These are phyloP conservation scores for Mormyrops attenuatus DNA, from an alignment of 2,797 vertebrate species.

Conservation along the genomic window DNA sequence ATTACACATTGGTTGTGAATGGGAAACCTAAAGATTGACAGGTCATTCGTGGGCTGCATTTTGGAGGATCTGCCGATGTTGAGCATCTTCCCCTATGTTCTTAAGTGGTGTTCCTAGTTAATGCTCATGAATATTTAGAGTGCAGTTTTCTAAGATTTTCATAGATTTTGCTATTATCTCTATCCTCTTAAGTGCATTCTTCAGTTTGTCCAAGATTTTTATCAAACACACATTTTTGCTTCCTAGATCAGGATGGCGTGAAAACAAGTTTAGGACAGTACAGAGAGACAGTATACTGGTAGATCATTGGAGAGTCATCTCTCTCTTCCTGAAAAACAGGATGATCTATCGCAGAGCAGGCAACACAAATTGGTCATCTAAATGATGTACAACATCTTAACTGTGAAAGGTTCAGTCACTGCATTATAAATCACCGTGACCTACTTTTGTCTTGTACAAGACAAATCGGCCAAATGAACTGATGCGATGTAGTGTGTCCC, in stretches of 20 bases:
- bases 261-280: not conserved
- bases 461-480: not conserved
- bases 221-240: not conserved
- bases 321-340: not conserved
- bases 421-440: constrained; percentile 2
- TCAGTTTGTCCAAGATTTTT: not conserved
- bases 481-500: not conserved
- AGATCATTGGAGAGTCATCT: not conserved
- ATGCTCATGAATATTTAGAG: not conserved
- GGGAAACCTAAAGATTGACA: not conserved
- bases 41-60: not conserved
- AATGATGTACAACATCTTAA: constrained; percentile 16
- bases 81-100: not conserved
- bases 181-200: not conserved
- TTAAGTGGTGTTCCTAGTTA: not conserved
- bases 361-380: constrained; percentile 2
- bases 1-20: not conserved
- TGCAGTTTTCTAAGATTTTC: not conserved
- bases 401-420: not conserved
- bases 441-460: not conserved
- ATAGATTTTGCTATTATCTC: not conserved
- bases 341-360: not conserved
- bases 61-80: not conserved
- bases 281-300: not conserved
- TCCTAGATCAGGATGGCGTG: not conserved